phyloP scores from a whole-genome alignment of 1,140 invertebrate species.

The Linepithema humile region DNA sequence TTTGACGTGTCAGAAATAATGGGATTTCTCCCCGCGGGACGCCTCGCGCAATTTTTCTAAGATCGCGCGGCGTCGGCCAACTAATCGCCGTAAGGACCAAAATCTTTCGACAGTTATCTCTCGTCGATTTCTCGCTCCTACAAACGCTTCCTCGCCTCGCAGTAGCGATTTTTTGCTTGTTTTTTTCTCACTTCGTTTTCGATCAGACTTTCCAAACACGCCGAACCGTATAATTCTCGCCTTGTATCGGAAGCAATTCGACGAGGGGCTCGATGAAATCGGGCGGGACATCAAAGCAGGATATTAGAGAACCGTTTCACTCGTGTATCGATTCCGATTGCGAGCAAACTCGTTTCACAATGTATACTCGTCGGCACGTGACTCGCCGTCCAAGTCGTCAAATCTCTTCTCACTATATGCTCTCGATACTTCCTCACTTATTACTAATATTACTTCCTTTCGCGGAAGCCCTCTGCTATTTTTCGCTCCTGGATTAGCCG shows the following conservation, averaged over 20 bases:
- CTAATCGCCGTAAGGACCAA: not conserved
- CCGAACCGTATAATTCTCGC: slow-evolving; percentile 4
- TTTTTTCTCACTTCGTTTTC: not conserved
- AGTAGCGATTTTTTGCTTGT: not conserved
- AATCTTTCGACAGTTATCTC: not conserved
- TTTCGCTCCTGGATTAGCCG: slow-evolving; percentile 16
- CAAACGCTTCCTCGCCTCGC: not conserved
- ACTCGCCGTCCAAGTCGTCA: slow-evolving; percentile 12
- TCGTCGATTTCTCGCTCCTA: not conserved
- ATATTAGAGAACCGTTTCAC: slow-evolving; percentile 29
- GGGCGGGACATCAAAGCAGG: not conserved
- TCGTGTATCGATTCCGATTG: slow-evolving; percentile 15
- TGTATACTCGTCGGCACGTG: slow-evolving; percentile 11
- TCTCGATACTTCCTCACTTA: slow-evolving; percentile 19
- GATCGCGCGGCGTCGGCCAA: slow-evolving; percentile 10
- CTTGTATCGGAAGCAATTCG: slow-evolving; percentile 22
- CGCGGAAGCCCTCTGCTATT: not conserved
- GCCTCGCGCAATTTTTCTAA: slow-evolving; percentile 6
- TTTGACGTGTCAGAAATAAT: slow-evolving; percentile 35
- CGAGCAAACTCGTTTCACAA: slow-evolving; percentile 22
- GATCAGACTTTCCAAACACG: slow-evolving; percentile 19
- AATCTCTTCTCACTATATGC: slow-evolving; percentile 15
- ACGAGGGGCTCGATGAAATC: slow-evolving; percentile 26
- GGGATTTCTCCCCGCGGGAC: not conserved
- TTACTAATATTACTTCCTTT: not conserved